Evolutionary conservation across 2,888 invertebrate species (phyloP).

Genomic region (Marasmarcha lunaedactyla): DNA sequence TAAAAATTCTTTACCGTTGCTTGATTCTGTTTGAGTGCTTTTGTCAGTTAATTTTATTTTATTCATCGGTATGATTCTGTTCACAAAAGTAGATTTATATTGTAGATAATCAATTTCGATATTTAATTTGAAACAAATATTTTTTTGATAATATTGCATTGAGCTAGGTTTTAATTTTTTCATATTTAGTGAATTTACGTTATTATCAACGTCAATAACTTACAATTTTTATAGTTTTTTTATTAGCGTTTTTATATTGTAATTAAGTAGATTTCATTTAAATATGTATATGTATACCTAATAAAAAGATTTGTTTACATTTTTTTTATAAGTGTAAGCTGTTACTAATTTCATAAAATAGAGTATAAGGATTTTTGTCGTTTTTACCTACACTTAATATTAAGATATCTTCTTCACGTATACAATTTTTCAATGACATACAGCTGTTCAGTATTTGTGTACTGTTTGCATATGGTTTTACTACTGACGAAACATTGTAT

Average conservation of each 20-base stretch:
- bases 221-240: constrained; percentile 2
- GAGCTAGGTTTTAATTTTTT: background rate
- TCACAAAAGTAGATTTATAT: background rate
- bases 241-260: background rate
- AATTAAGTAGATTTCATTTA: constrained; percentile 1
- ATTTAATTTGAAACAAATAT: background rate
- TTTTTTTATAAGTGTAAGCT: background rate
- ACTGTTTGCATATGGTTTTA: background rate
- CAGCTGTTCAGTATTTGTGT: background rate
- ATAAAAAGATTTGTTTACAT: background rate
- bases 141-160: background rate
- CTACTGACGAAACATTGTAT: background rate
- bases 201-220: background rate
- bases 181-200: background rate
- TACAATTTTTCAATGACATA: background rate
- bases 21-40: background rate
- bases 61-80: background rate
- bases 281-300: background rate
- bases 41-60: background rate
- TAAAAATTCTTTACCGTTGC: background rate
- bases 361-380: constrained; percentile 1
- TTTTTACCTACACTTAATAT: background rate
- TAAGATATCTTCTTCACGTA: background rate
- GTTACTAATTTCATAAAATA: background rate
- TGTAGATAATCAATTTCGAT: background rate